These are phyloP conservation scores for Scolanthus callimorphus DNA, from an alignment of 92 coral and sea anemone species.

Conservation along the genomic window DNA sequence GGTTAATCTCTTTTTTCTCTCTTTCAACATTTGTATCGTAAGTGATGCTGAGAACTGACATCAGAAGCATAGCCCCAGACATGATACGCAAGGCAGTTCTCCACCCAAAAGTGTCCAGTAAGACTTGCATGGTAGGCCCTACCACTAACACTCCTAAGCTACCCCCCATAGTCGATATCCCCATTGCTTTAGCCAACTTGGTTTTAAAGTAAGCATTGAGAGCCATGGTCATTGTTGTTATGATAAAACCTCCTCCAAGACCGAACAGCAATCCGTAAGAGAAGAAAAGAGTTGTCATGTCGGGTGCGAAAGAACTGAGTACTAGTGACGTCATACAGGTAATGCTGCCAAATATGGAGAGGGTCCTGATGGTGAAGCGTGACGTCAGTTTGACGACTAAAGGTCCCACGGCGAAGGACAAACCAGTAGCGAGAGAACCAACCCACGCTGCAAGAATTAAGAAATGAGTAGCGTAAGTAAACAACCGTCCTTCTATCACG, in stretches of 20 bases:
- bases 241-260: constrained; percentile 35
- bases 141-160: constrained; percentile 29
- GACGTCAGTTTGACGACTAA: constrained; percentile 22
- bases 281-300: constrained; percentile 25
- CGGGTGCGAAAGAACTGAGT: constrained; percentile 30
- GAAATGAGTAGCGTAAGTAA: too few species aligned
- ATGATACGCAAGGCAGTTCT: constrained; percentile 26
- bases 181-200: constrained; percentile 39
- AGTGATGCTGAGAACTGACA: constrained; percentile 1
- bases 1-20: background rate
- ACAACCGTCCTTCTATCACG: too few species aligned
- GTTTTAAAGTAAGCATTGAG: constrained; percentile 40
- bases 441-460: constrained; percentile 41
- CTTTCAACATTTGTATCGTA: constrained; percentile 20
- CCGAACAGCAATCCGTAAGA: constrained; percentile 46
- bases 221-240: constrained; percentile 15
- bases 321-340: constrained; percentile 1
- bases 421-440: constrained; percentile 46
- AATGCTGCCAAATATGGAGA: constrained; percentile 23
- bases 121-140: constrained; percentile 31
- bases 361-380: constrained; percentile 27
- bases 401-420: constrained; percentile 35
- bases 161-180: constrained; percentile 42
- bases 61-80: constrained; percentile 13
- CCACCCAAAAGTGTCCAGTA: constrained; percentile 45